Conservation (phyloP, 2,113 vertebrate species). For the Dinomys branickii region DNA sequence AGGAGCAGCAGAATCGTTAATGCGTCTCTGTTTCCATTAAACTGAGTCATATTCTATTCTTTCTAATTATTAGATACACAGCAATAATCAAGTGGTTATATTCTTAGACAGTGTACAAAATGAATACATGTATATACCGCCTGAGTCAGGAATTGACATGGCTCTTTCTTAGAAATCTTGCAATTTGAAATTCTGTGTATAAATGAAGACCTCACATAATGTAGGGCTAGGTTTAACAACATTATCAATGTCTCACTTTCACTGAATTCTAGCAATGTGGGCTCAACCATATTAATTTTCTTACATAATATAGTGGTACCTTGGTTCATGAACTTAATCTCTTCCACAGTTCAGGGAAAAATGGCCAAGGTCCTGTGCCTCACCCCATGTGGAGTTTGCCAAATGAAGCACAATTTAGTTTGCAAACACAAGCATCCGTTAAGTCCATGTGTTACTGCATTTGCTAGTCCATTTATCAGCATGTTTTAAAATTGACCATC, state of each 20-base stretch:
- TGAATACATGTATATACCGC: not conserved
- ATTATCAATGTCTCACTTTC: constrained; percentile 49
- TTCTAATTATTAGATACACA: not conserved
- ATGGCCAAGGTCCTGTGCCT: not conserved
- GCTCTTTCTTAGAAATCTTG: not conserved
- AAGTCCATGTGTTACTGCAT: not conserved
- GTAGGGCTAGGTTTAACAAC: not conserved
- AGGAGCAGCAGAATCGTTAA: not conserved
- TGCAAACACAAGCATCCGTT: not conserved
- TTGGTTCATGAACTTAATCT: not conserved
- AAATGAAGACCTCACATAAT: not conserved
- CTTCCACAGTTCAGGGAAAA: not conserved
- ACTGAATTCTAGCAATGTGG: constrained; percentile 63
- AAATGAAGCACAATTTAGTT: not conserved
- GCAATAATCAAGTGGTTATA: not conserved
- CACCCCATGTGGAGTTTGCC: not conserved
- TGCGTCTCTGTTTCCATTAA: not conserved
- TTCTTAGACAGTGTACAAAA: constrained; percentile 5
- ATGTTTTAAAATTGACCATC: not conserved
- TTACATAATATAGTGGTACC: not conserved
- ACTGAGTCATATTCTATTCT: not conserved
- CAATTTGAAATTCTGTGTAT: not conserved
- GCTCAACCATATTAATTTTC: constrained; percentile 52
- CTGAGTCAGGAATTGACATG: not conserved
- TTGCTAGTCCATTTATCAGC: not conserved